Base-by-base conservation (phyloP, 2,797 vertebrate genomes). In the Menidia menidia region DNA sequence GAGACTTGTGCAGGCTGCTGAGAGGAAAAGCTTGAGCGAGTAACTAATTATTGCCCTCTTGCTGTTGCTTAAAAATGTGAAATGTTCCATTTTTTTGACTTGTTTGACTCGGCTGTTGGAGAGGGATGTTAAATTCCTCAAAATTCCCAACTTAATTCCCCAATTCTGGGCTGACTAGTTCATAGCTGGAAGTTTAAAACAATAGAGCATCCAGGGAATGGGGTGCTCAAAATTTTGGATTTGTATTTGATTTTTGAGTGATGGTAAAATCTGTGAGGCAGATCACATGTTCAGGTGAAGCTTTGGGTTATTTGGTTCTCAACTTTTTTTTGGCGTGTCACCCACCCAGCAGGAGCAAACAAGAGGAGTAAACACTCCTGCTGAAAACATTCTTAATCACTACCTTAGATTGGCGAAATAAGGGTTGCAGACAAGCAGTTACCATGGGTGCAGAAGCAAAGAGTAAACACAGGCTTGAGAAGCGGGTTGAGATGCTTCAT, bases 401-500 rank as follows among this genome's bases (percentile, higher is more conserved):
- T 53, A 50, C 30, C 51, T 43, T 67, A 43, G 45, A 58, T 52
- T 70, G 68, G 60, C 63, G 45, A n/a, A 39, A 2, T 7, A 6
- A 39, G 53, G 18, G 32, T 44, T 35, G 25, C 35, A n/a, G 76
- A 43, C 11, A 42, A 68, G 60, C 63, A 13, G 60, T 42, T 31
- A 18, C 10, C 41, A 58, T 39, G 43, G 52, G 57, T 71, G 76
- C 45, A 35, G n/a, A 60, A 61, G 60, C 51, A 15, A 42, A 32
- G 55, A 18, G 1, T 55, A 60, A 83, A 66, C 60, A 57, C 64
- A 61, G 74, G 66, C 53, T 72, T 54, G 60, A 80, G 77, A 73
- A 82, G 81, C 67, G 61, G 75, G 71, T 73, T 65, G 58, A 74
- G 66, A 68, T 41, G 45, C 15, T 73, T 79, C 83, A 90, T 86